Conservation (phyloP, 37 sponge, comb jelly and placozoan genomes). For the Agelas oroides region DNA sequence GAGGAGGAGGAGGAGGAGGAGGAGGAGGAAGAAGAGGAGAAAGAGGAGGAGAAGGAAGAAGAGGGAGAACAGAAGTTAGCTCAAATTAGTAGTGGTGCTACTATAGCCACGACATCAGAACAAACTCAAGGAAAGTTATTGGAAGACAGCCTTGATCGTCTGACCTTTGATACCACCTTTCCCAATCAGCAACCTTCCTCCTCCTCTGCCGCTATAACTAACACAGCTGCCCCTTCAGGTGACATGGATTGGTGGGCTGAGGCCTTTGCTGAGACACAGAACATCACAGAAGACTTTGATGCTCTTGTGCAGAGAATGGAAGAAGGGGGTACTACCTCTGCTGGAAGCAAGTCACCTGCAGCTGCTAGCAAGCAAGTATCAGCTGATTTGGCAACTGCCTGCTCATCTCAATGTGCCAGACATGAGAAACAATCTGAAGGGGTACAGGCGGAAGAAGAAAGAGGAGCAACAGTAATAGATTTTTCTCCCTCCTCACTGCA, state of each 20-base stretch:
- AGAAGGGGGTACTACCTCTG: neutral
- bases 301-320: constrained; percentile 53
- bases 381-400: no score
- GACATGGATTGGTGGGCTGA: constrained; percentile 63
- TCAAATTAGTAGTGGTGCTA: neutral
- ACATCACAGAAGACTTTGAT: constrained; percentile 56
- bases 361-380: no score
- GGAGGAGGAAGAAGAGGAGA: neutral
- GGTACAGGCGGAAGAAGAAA: no score
- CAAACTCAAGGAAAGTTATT: no score
- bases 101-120: no score
- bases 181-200: neutral
- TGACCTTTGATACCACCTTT: no score
- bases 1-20: neutral
- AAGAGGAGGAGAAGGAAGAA: neutral
- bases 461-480: no score
- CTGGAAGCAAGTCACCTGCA: no score
- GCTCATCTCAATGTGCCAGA: no score
- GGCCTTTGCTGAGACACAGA: constrained; percentile 55
- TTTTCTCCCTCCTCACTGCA: no score
- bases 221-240: neutral
- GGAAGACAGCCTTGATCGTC: no score
- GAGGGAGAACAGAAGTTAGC: neutral
- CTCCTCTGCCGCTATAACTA: neutral
- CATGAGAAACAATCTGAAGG: no score